These are phyloP conservation scores for Xenotilapia caudafasciata DNA, from an alignment of 2,113 vertebrate genomes.

Conservation along the genomic window DNA sequence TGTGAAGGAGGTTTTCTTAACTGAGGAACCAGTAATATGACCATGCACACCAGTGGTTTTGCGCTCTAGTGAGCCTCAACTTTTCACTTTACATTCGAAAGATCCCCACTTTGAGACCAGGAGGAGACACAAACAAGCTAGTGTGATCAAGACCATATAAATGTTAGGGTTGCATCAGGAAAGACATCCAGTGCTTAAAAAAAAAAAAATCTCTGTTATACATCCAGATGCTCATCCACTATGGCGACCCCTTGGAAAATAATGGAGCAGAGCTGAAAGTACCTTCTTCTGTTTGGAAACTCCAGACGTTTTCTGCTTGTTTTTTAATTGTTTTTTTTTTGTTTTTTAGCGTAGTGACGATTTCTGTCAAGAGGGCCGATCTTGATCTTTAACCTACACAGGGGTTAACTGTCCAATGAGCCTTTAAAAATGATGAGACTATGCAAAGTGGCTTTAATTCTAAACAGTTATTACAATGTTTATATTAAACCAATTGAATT, in stretches of 20 bases:
- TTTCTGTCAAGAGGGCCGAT: not conserved
- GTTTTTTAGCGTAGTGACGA: accelerated
- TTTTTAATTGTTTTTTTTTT: too few species aligned
- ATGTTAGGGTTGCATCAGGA: not conserved
- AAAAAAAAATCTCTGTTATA: not conserved
- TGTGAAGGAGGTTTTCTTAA: not conserved
- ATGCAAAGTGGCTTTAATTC: not conserved
- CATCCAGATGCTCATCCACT: not conserved
- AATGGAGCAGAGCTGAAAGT: not conserved
- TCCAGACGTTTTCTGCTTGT: not conserved
- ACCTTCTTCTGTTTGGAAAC: not conserved
- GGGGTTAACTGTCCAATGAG: not conserved
- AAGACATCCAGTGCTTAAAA: not conserved
- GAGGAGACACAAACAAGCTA: not conserved
- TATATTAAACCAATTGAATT: not conserved
- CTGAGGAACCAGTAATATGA: not conserved
- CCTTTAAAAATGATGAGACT: not conserved
- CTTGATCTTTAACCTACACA: not conserved
- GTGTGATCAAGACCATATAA: not conserved
- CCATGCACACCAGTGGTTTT: not conserved
- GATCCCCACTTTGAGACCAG: not conserved
- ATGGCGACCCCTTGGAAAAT: accelerated
- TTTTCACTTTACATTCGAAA: not conserved
- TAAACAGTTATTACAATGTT: not conserved
- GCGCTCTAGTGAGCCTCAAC: not conserved